Evolutionary conservation across 2,113 vertebrate species (phyloP), one percentile per base, ranked within the genome.

Genomic region (Cavia aperea): DNA sequence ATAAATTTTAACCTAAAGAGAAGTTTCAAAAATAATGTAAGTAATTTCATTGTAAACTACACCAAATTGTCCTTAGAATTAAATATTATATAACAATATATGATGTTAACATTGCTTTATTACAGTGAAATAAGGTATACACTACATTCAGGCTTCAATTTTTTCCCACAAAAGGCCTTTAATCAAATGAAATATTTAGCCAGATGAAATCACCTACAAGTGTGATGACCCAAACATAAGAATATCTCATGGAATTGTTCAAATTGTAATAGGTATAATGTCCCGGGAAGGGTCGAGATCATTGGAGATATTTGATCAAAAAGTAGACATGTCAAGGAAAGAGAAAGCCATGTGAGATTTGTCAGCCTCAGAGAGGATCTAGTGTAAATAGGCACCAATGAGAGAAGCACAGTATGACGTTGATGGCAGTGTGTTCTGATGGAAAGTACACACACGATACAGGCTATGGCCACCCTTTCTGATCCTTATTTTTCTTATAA

Each of bases 331-430:
- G 13, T 1, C 43, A 73, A 11, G 65, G 58, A n/a, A 83, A 63
- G 21, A 36, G 65, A 54, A 15, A 85, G 39, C 78, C 60, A 2
- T 0, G 4, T 6, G 58, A 94, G 18, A 14, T 36, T 7, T 1
- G 58, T 24, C 33, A 33, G 4, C 31, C 7, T 4, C 19, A 18
- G 4, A 29, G 24, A 60, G 63, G 63, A 46, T 16, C 26, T n/a
- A 84, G 60, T 4, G 0, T 0, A 46, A 5, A 58, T 13, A 15
- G 68, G 9, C 4, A 10, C 14, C 46, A 43, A 36, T 15, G 39
- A 82, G 15, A 51, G 49, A 70, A 21, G 31, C 19, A 7, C 5
- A 0, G 1, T 2, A 65, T 4, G 23, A 60, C 7, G 72, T 33
- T 54, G 54, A 31, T 33, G n/a, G 46, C 46, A 60, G 60, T 12